A percentile compares a stretch with the other conserved stretches of the same genome.
These are phyloP conservation scores for Laupala kohalensis DNA, from an alignment of 1,140 invertebrate species.

Conservation along the genomic window DNA sequence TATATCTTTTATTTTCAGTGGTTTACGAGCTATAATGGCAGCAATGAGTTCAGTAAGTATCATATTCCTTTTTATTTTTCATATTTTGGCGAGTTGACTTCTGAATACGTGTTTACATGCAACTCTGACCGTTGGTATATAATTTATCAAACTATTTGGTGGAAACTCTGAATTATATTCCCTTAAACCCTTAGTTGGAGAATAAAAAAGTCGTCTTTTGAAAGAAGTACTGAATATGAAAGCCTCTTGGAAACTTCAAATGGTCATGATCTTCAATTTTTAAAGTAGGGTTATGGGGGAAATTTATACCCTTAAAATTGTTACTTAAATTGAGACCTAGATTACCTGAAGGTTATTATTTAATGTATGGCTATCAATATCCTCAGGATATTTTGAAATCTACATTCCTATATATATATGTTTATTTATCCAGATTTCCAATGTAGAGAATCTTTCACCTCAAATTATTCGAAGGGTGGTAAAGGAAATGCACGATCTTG, in stretches of 20 bases:
- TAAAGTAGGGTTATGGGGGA: constrained; percentile 2
- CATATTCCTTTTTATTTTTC: background rate
- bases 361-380: no score
- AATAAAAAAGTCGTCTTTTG: no score
- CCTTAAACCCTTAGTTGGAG: no score
- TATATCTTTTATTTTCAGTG: background rate
- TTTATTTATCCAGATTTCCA: constrained; percentile 62
- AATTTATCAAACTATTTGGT: no score
- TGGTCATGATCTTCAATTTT: no score
- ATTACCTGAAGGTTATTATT: no score
- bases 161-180: no score
- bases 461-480: constrained; percentile 74
- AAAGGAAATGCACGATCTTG: constrained; percentile 69
- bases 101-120: background rate
- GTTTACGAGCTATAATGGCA: constrained; percentile 19
- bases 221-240: no score
- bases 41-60: constrained; percentile 28
- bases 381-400: background rate
- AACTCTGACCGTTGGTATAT: no score
- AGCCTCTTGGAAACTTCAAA: no score
- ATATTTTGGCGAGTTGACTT: background rate
- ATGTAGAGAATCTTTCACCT: constrained; percentile 88
- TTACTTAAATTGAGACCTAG: no score
- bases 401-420: background rate
- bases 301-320: background rate